These are phyloP conservation scores for Furcula furcula DNA, from an alignment of 2,888 invertebrate genomes.

Conservation along the genomic window DNA sequence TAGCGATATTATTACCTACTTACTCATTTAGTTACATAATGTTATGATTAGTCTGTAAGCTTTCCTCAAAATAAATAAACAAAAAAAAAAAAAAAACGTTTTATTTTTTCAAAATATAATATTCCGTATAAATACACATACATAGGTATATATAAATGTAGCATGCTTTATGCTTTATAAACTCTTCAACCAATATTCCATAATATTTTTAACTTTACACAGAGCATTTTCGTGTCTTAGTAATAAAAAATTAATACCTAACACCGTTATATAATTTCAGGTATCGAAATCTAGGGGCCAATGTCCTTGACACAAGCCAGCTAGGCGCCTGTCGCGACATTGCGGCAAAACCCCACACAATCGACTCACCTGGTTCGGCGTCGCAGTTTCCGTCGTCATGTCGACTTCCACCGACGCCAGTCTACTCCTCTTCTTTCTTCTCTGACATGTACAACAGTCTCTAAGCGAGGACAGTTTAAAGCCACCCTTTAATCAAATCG, in stretches of 20 bases:
- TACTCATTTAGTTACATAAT: no score
- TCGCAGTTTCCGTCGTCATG: slow-evolving; percentile 78
- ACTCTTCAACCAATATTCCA: no score
- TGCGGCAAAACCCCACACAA: slow-evolving; percentile 42
- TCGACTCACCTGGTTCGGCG: slow-evolving; percentile 72
- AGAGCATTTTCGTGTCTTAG: no score
- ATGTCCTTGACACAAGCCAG: slow-evolving; percentile 51
- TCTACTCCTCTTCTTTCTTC: slow-evolving; percentile 64
- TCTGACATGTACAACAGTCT: slow-evolving; percentile 73
- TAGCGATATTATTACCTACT: no score
- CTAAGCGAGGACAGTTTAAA: slow-evolving; percentile 57
- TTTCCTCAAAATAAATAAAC: no score
- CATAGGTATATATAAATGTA: no score
- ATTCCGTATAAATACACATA: no score
- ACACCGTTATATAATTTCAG: slow-evolving; percentile 43
- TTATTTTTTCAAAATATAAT: no score
- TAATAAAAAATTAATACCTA: not conserved
- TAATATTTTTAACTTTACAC: no score
- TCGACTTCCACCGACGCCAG: slow-evolving; percentile 59
- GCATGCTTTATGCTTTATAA: no score
- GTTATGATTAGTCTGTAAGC: no score
- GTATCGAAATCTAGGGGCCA: slow-evolving; percentile 40
- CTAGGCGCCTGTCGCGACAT: slow-evolving; percentile 38
- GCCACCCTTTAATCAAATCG: slow-evolving; percentile 32
- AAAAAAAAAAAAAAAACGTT: no score